These are phyloP conservation scores for Acanthopagrus latus DNA, from an alignment of 2,797 vertebrate species.

Conservation along the genomic window DNA sequence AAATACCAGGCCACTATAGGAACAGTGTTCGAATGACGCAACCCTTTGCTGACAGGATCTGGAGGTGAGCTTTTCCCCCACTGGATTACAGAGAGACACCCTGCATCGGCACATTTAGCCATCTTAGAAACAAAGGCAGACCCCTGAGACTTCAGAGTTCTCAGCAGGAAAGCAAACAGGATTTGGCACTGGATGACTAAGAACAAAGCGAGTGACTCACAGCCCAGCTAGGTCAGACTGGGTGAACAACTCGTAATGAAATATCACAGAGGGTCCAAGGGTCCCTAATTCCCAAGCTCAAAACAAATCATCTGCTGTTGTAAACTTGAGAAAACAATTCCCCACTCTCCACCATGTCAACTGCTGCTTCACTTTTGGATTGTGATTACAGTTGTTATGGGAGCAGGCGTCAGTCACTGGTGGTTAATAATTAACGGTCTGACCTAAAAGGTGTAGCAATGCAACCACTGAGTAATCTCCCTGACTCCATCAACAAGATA, in stretches of 20 bases:
- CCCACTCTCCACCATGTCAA: neutral
- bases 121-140: slow-evolving; percentile 34
- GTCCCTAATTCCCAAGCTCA: slow-evolving; percentile 32
- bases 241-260: slow-evolving; percentile 47
- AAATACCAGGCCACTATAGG: slow-evolving; percentile 1
- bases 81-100: slow-evolving; percentile 32
- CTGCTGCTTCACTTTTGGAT: slow-evolving; percentile 4
- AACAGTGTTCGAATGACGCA: slow-evolving; percentile 12
- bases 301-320: slow-evolving; percentile 35
- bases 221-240: slow-evolving; percentile 49
- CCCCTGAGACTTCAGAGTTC: neutral
- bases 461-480: slow-evolving; percentile 7
- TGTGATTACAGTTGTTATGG: neutral
- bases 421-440: slow-evolving; percentile 49
- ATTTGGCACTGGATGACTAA: slow-evolving; percentile 67
- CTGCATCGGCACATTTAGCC: slow-evolving; percentile 23
- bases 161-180: slow-evolving; percentile 52
- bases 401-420: neutral
- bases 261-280: slow-evolving; percentile 43
- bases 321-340: slow-evolving; percentile 35
- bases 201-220: slow-evolving; percentile 64
- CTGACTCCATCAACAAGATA: neutral
- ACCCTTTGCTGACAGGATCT: slow-evolving; percentile 24
- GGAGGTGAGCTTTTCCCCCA: slow-evolving; percentile 12
- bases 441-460: neutral